Base-by-base conservation (phyloP, 2,113 vertebrate species). In the Tringa solitaria region DNA sequence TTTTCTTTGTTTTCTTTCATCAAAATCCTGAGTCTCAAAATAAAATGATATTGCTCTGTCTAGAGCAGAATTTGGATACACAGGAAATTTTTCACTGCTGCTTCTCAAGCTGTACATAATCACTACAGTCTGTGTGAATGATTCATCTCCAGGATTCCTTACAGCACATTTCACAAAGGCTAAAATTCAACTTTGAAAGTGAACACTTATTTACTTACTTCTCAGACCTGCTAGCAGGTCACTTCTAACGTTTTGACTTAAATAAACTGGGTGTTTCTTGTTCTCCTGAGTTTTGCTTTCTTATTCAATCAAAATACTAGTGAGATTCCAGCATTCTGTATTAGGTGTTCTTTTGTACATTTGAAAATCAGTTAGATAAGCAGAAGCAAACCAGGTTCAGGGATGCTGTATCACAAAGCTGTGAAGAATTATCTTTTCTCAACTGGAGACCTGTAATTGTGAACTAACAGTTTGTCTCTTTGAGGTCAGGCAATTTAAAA, bases 311-410 rank as follows among this genome's bases (percentile, higher is more conserved):
- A 96, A 94, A 92, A 92, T 61, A 64, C 69, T 90, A 96, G 63
- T 91, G 56, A 93, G 17, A 96, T 93, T 89, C 26, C 30, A 67
- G 77, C 57, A 90, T 93, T 96, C 88, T 63, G 33, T 95, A 74
- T 95, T 28, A 79, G 50, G 35, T 82, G 24, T 88, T 73, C 75
- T 35, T 91, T 93, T 95, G 57, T 80, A 84, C 73, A 48, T 90
- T 53, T 77, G 72, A 97, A 96, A 94, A 65, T 75, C 96, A 96
- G 86, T 96, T 94, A 89, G 53, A 89, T 93, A 94, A 96, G 59
- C 60, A 95, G 84, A 96, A 96, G 43, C 77, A 97, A 95, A 91
- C n/a, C 23, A 23, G 67, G 96, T 97, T 97, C 84, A 93, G 33
- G 35, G 46, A 41, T 75, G 22, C 22, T 32, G 41, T 79, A 50